phyloP scores from a whole-genome alignment of 2,888 invertebrate species.

The Amphiduros pacificus region DNA sequence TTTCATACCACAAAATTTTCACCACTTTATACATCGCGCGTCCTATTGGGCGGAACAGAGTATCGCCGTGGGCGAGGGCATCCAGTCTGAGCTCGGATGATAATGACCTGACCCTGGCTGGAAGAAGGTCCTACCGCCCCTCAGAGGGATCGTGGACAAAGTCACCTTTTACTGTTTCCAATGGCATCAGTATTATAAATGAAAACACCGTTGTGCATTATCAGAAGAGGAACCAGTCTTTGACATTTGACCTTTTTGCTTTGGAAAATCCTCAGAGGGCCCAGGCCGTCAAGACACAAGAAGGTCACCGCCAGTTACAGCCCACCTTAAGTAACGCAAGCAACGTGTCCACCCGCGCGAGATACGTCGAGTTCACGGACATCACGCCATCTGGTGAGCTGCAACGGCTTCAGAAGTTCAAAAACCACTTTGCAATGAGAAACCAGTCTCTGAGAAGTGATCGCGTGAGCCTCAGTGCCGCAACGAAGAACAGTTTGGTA shows the following conservation, averaged over 20 bases:
- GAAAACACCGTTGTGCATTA: slow-evolving; percentile 45
- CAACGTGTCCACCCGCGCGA: slow-evolving; percentile 33
- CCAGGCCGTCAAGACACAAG: slow-evolving; percentile 5
- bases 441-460: slow-evolving; percentile 43
- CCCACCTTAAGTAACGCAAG: slow-evolving; percentile 36
- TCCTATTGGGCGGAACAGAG: slow-evolving; percentile 37
- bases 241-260: slow-evolving; percentile 41
- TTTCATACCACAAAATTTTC: slow-evolving; percentile 44
- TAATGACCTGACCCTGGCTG: slow-evolving; percentile 19
- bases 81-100: slow-evolving; percentile 38
- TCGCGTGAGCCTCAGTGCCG: slow-evolving; percentile 41
- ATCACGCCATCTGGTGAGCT: slow-evolving; percentile 48
- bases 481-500: slow-evolving; percentile 49
- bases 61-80: slow-evolving; percentile 34
- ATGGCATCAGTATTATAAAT: slow-evolving; percentile 5
- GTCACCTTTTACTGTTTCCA: slow-evolving; percentile 31
- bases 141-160: neutral
- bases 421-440: slow-evolving; percentile 38
- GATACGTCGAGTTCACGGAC: slow-evolving; percentile 44
- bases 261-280: slow-evolving; percentile 38
- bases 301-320: slow-evolving; percentile 30
- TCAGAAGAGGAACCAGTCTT: slow-evolving; percentile 37
- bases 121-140: slow-evolving; percentile 18
- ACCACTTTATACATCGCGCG: slow-evolving; percentile 28
- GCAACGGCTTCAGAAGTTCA: slow-evolving; percentile 41